Conservation (phyloP, 2,888 invertebrate genomes). For the Dryomyza anilis region DNA sequence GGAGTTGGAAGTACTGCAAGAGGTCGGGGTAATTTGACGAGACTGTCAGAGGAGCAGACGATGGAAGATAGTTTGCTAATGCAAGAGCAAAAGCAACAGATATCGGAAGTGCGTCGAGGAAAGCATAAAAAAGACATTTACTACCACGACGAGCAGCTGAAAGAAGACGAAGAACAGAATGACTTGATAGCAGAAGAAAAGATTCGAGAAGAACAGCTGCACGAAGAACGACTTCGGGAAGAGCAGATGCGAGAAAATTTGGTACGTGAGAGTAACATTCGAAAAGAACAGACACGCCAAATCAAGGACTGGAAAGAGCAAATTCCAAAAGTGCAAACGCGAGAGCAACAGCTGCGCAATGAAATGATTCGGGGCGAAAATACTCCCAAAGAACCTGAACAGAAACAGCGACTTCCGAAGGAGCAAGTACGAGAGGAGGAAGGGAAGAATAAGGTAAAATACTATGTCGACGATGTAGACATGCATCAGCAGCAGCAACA, state of each 20-base stretch:
- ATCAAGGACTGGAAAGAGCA: too few species aligned
- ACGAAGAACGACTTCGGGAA: too few species aligned
- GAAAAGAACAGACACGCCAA: too few species aligned
- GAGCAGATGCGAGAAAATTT: constrained; percentile 1
- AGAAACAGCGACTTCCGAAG: too few species aligned
- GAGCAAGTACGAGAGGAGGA: constrained; percentile 2
- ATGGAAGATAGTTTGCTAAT: constrained; percentile 30
- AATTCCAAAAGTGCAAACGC: neutral
- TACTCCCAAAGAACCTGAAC: too few species aligned
- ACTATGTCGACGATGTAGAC: constrained; percentile 34
- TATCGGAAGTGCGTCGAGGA: constrained; percentile 19
- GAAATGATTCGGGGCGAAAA: too few species aligned
- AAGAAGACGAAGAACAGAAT: neutral
- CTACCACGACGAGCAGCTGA: neutral
- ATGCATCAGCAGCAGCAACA: constrained; percentile 32
- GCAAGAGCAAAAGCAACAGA: constrained; percentile 17
- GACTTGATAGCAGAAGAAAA: too few species aligned
- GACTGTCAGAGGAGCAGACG: constrained; percentile 45
- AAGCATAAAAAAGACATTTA: neutral
- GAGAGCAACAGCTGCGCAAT: neutral
- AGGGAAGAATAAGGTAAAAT: neutral
- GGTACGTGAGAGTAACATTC: neutral
- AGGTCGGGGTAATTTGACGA: constrained; percentile 35
- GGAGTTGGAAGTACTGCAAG: neutral
- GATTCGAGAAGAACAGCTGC: too few species aligned